These are phyloP conservation scores for Enteromius radiatus DNA, from an alignment of 2,797 vertebrate species.

Conservation along the genomic window DNA sequence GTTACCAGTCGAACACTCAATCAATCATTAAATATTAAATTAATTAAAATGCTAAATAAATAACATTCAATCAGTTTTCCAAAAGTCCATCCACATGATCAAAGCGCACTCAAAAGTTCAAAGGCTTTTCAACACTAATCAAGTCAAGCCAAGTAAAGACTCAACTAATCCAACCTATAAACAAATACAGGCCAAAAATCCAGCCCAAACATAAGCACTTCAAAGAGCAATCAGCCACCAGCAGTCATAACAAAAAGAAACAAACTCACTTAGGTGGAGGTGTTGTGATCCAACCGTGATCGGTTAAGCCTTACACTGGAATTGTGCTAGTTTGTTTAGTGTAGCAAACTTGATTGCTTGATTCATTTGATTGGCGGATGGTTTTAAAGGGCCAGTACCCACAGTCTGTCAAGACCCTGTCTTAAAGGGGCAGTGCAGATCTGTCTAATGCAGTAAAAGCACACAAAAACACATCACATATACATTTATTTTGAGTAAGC, in stretches of 20 bases:
- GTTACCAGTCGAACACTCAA: neutral
- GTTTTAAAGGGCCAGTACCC: neutral
- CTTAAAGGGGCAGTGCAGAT: neutral
- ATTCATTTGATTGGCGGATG: neutral
- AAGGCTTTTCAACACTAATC: neutral
- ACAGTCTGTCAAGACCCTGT: neutral
- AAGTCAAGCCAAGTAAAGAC: neutral
- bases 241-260: neutral
- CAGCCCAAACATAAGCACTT: neutral
- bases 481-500: no score
- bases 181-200: neutral
- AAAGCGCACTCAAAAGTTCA: conserved; percentile 5
- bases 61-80: neutral
- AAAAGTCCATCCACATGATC: neutral
- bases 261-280: neutral
- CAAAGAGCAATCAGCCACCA: neutral
- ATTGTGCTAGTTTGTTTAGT: neutral
- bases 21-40: neutral
- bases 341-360: neutral
- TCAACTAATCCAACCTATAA: neutral
- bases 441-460: neutral
- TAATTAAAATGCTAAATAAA: neutral
- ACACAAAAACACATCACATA: neutral
- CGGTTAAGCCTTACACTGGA: neutral
- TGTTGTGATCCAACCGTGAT: no score